Evolutionary conservation across 2,888 invertebrate species (phyloP), one percentile per base, ranked within the genome.

Genomic region (Chrysina gloriosa): DNA sequence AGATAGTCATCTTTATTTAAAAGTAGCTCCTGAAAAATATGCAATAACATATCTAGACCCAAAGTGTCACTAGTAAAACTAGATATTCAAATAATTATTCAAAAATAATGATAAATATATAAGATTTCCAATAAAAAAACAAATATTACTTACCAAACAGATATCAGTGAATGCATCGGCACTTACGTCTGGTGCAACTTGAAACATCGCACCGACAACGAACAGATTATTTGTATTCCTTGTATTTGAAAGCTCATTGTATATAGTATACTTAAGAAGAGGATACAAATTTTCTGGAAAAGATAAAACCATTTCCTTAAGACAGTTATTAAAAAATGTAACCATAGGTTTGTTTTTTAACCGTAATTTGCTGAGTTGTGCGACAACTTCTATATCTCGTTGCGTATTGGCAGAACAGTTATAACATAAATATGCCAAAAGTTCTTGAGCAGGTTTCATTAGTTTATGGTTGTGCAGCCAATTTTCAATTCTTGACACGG

Each of bases 391-490:
- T 23, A 88, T 84, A 75, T 92, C 92, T 47, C 84, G 68, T 71
- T 88, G 87, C 3, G 89, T 88, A 73, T 86, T 88, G 3, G 89
- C 86, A 14, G 91, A 92, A 74, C 96, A 95, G 84, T 98, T 98
- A 75, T 92, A 90, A 81, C 97, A 97, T 73, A 98, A 89, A 77
- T 94, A 92, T 64, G 96, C 92, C 23, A 98, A 84, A 63, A 98
- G 83, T 83, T 98, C 98, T 81, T 97, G 96, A 0, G 96, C 96
- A 19, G 93, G 90, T 76, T 95, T 91, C 86, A 94, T 93, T 63
- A 97, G 84, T 86, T 98, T 98, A 69, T 97, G 96, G 80, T 97
- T 97, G 81, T 97, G 96, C 67, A 98, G 86, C 97, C 97, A 98
- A 75, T 92, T 89, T 81, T 98, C 98, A 16, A 98, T 86, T 0